Evolutionary conservation across 2,888 invertebrate genomes (phyloP).

Genomic region (Coelogynopora nodosa): DNA sequence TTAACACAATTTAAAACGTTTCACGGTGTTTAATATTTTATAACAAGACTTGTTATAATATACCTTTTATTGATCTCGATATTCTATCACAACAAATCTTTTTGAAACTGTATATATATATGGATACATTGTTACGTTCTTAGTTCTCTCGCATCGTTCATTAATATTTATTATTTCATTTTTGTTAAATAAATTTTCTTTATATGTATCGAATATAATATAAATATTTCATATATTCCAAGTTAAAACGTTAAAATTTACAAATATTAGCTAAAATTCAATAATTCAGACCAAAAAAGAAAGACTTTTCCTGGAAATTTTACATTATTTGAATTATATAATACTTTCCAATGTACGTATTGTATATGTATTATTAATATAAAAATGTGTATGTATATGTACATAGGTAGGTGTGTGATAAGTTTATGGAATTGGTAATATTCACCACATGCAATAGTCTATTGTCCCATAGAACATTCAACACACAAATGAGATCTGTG

Average conservation of each 20-base stretch:
- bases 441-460: constrained; percentile 4
- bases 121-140: too few species aligned
- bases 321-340: neutral
- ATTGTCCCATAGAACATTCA: constrained; percentile 18
- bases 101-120: too few species aligned
- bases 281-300: neutral
- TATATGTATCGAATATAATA: neutral
- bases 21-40: too few species aligned
- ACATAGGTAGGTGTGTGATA: constrained; percentile 13
- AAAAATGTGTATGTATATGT: neutral
- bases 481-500: constrained; percentile 12
- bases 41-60: too few species aligned
- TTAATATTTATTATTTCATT: neutral
- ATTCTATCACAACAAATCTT: too few species aligned
- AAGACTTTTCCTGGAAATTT: neutral
- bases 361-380: neutral
- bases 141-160: too few species aligned
- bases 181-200: neutral
- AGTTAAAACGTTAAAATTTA: neutral
- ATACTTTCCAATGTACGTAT: neutral
- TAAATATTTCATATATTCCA: neutral
- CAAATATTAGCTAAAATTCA: neutral
- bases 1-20: too few species aligned
- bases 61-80: too few species aligned
- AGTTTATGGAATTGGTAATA: constrained; percentile 14